A percentile compares a stretch with the other conserved stretches of the same genome.
Conservation (phyloP, 1,140 invertebrate species). For the Eriocheir sinensis region DNA sequence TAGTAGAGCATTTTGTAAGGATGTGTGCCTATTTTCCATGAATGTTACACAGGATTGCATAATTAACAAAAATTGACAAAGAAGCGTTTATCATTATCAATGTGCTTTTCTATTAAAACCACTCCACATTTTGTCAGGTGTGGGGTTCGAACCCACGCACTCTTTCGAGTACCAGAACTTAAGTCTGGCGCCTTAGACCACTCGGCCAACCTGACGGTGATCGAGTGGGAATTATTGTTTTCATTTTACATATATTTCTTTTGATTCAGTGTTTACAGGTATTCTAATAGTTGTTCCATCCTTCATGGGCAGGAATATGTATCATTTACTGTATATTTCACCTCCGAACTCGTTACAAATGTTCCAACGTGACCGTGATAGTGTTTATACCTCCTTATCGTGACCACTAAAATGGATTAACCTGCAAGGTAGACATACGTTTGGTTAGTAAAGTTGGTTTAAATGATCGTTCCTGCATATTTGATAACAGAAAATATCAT, state of each 20-base stretch:
- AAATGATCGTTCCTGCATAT: too few relatives aligned
- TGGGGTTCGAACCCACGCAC: conserved; percentile 59
- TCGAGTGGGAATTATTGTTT: conserved; percentile 25
- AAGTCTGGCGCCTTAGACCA: conserved; percentile 20
- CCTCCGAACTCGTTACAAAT: not conserved
- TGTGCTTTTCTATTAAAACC: not conserved
- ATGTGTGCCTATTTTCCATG: too few relatives aligned
- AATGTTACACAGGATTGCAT: too few relatives aligned
- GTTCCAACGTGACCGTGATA: not conserved
- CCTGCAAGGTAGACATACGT: too few relatives aligned
- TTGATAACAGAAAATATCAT: too few relatives aligned
- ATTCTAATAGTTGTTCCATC: not conserved
- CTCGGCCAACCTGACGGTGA: conserved; percentile 19
- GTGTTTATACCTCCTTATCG: too few relatives aligned
- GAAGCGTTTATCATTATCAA: not conserved
- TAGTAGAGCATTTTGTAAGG: too few relatives aligned
- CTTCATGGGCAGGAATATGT: not conserved
- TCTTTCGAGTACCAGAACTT: conserved; percentile 45
- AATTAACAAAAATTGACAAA: too few relatives aligned
- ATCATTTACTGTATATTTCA: not conserved
- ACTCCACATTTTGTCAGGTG: conserved; percentile 31
- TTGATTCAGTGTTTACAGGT: not conserved
- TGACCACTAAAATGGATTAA: too few relatives aligned
- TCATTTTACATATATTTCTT: not conserved
- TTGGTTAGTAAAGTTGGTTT: too few relatives aligned